Evolutionary conservation across 1,140 invertebrate species (phyloP).

Genomic region (Periplaneta americana): DNA sequence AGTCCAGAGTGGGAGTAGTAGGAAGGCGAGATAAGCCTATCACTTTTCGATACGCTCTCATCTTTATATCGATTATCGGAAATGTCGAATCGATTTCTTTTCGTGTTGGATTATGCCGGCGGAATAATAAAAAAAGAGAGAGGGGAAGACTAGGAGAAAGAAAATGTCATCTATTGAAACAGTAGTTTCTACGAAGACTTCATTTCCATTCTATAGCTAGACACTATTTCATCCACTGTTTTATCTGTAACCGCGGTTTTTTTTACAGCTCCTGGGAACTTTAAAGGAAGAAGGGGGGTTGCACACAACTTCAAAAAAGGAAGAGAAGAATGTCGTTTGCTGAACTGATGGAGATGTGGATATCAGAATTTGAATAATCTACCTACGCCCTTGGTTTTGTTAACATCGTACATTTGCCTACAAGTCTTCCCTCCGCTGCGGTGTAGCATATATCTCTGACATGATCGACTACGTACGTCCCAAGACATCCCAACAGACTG

Average conservation of each 20-base stretch:
- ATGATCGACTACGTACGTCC: no score
- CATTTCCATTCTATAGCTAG: background rate
- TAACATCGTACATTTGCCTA: background rate
- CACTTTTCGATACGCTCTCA: background rate
- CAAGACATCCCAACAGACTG: no score
- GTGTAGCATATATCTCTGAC: no score
- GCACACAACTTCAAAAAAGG: background rate
- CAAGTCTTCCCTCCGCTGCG: no score
- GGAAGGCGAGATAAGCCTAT: background rate
- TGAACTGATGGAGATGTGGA: background rate
- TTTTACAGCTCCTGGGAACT: background rate
- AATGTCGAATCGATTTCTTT: background rate
- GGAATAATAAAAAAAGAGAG: background rate
- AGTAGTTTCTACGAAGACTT: background rate
- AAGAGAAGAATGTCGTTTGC: background rate
- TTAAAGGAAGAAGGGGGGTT: background rate
- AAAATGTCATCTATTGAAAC: background rate
- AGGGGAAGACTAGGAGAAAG: no score
- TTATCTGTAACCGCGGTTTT: background rate
- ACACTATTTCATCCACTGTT: background rate
- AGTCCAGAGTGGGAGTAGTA: background rate
- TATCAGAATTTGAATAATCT: background rate
- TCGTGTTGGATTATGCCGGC: background rate
- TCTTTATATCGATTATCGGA: background rate
- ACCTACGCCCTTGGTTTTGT: background rate